Percentiles rank a stretch among this genome's conserved stretches.
phyloP scores from a whole-genome alignment of 2,888 invertebrate genomes.

The Fissipunctia ypsillon region DNA sequence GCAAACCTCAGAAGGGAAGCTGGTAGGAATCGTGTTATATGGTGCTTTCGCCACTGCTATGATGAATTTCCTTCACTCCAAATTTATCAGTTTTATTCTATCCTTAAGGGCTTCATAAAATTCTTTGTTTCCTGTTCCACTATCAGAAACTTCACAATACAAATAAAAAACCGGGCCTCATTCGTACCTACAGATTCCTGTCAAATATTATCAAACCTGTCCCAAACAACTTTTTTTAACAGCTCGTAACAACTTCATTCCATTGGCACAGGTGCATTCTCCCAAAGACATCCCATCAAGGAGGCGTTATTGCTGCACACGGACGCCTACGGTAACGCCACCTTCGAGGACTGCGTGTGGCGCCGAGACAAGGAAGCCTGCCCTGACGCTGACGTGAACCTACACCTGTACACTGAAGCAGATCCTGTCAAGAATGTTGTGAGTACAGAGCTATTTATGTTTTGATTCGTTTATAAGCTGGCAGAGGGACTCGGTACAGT shows the following conservation, averaged over 20 bases:
- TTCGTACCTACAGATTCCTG: neutral
- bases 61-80: neutral
- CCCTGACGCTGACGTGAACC: conserved; percentile 93
- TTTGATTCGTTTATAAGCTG: neutral
- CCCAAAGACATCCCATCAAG: conserved; percentile 88
- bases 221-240: too few species aligned
- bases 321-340: conserved; percentile 89
- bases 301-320: conserved; percentile 92
- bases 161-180: neutral
- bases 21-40: too few species aligned
- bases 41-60: too few species aligned
- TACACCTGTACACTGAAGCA: conserved; percentile 92
- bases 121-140: neutral
- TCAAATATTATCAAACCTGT: neutral
- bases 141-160: neutral
- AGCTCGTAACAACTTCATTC: neutral
- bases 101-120: neutral
- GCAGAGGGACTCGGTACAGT: neutral
- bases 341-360: conserved; percentile 93
- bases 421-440: conserved; percentile 87
- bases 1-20: too few species aligned
- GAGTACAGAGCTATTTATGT: conserved; percentile 61
- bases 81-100: neutral
- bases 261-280: conserved; percentile 37
- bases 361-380: conserved; percentile 92